Base-by-base conservation (phyloP, 2,888 invertebrate genomes). In the Dolichomitus sp. region DNA sequence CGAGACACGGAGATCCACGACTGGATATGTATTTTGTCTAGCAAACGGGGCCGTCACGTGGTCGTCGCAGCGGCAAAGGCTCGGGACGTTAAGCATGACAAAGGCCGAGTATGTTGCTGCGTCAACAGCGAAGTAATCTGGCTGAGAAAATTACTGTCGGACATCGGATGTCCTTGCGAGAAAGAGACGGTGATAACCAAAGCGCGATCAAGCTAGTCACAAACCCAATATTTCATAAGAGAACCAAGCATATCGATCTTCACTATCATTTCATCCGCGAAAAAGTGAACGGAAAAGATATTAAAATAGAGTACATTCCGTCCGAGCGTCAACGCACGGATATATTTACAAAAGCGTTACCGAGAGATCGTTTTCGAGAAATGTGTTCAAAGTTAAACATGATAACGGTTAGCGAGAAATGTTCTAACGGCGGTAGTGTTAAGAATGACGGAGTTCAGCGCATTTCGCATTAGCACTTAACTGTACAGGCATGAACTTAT, bases 61-160 rank as follows among this genome's bases (percentile, higher is more conserved):
- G 81, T 40, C 30, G 11, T 54, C 70, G 3, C 23, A 54, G 2
- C 19, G 76, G 17, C 72, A 75, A 54, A 33, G 27, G 19, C 23
- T 54, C 0, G 54, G 75, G 0, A 69, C 75, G n/a, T n/a, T n/a
- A n/a, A n/a, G n/a, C n/a, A n/a, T n/a, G n/a, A n/a, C n/a, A n/a
- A n/a, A n/a, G n/a, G 19, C 79, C 0, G 72, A 79, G 52, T 72
- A 72, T 30, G 65, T 72, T 2, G 61, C 73, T 6, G 54, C 69
- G 6, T 69, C 68, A 1, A 63, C 68, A 19, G 59, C 27, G 75
- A 75, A 30, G 4, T 50, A 1, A 40, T 80, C 3, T 80, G 50
- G 37, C 30, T 80, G 0, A 17, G 61, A 61, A 40, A n/a, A 6
- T 30, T 80, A 14, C n/a, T 74, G 5, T 11, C 4, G 12, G 74